phyloP scores from a whole-genome alignment of 2,797 vertebrate genomes.

The Huso huso region DNA sequence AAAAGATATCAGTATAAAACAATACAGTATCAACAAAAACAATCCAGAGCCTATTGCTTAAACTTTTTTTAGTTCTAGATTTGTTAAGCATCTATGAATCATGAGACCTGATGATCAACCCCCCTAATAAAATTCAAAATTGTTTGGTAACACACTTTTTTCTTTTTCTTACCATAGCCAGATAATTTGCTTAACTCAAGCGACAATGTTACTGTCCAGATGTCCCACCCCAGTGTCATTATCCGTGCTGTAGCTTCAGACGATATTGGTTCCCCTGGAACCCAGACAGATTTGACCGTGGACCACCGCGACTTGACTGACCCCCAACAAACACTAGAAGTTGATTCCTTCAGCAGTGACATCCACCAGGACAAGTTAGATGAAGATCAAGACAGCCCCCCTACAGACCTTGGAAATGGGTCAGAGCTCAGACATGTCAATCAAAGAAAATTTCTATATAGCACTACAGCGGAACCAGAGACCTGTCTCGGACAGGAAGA shows the following conservation, averaged over 20 bases:
- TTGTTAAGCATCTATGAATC: no score
- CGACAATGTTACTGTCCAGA: constrained; percentile 75
- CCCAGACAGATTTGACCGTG: constrained; percentile 71
- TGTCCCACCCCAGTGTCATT: constrained; percentile 85
- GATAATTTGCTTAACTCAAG: constrained; percentile 73
- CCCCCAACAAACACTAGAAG: constrained; percentile 48
- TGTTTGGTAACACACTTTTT: constrained; percentile 6
- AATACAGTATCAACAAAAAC: no score
- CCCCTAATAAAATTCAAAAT: no score
- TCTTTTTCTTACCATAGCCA: constrained; percentile 52
- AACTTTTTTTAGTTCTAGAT: no score
- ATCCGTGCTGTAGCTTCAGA: constrained; percentile 85
- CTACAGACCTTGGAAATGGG: constrained; percentile 26
- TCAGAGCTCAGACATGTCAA: constrained; percentile 55
- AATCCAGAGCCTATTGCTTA: no score
- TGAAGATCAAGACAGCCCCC: constrained; percentile 25
- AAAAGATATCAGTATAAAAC: no score
- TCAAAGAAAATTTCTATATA: constrained; percentile 50
- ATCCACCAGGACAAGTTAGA: constrained; percentile 51
- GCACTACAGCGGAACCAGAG: constrained; percentile 47
- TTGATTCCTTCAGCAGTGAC: constrained; percentile 52
- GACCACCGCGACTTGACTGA: constrained; percentile 54
- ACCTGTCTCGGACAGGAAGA: constrained; percentile 38
- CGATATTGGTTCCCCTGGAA: constrained; percentile 63
- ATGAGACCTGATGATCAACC: no score